Percentiles rank a stretch among this genome's conserved stretches.
Evolutionary conservation across 1,140 invertebrate species (phyloP).

Genomic region (Melipona quadrifasciata): DNA sequence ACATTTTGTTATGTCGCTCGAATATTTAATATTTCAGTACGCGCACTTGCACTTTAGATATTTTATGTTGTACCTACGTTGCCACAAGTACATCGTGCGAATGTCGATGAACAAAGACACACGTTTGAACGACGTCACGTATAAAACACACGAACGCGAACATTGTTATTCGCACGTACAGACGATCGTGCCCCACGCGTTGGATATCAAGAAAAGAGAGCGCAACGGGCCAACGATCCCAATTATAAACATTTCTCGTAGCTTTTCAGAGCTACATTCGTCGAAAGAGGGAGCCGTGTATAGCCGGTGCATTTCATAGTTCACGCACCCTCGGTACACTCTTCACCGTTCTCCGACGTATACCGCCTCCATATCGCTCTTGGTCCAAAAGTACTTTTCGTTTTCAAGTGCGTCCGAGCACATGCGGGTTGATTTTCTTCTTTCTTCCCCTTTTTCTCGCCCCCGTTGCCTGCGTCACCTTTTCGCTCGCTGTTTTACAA

Average conservation of each 20-base stretch:
- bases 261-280: slow-evolving; percentile 73
- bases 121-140: too few relatives aligned
- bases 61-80: too few relatives aligned
- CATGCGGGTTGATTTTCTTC: slow-evolving; percentile 71
- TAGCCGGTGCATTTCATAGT: slow-evolving; percentile 59
- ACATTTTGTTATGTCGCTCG: too few relatives aligned
- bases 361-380: slow-evolving; percentile 56
- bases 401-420: slow-evolving; percentile 68
- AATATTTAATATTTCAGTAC: too few relatives aligned
- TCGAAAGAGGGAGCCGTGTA: slow-evolving; percentile 52
- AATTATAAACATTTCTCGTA: slow-evolving; percentile 79
- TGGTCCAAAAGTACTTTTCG: slow-evolving; percentile 73
- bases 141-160: neutral
- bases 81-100: too few relatives aligned
- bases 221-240: slow-evolving; percentile 74
- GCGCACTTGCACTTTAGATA: too few relatives aligned
- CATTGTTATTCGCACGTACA: neutral
- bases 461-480: slow-evolving; percentile 48
- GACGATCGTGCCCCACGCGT: neutral
- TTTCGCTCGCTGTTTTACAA: neutral
- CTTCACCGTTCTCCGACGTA: slow-evolving; percentile 49
- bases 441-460: slow-evolving; percentile 40
- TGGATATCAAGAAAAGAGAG: slow-evolving; percentile 40
- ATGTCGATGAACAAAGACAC: neutral
- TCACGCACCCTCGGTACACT: slow-evolving; percentile 61